A percentile compares a stretch with the other conserved stretches of the same genome.
Conservation (phyloP, 2,888 invertebrate genomes). For the Priocnemis perturbator region DNA sequence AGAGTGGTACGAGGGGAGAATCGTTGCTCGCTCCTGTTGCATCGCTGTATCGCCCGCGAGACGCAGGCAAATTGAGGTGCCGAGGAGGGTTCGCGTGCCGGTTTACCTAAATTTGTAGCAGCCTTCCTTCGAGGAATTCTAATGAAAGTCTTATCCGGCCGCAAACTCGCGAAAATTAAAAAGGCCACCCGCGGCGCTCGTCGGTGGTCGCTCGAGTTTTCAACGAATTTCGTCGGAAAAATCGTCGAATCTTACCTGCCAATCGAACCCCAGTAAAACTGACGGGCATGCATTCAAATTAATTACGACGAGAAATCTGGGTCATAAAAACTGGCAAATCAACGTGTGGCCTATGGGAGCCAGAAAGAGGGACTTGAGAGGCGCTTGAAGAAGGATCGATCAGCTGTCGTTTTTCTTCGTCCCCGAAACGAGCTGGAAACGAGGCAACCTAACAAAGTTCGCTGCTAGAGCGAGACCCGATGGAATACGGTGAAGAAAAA, state of each 20-base stretch:
- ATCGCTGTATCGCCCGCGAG: constrained; percentile 5
- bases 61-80: constrained; percentile 8
- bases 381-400: no score
- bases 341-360: no score
- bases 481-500: no score
- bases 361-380: no score
- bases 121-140: constrained; percentile 1
- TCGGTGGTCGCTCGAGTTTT: not conserved
- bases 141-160: constrained; percentile 3
- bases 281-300: no score
- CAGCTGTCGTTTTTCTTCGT: no score
- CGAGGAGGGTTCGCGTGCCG: constrained; percentile 11
- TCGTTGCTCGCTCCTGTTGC: constrained; percentile 27
- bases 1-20: constrained; percentile 30
- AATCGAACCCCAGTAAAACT: not conserved
- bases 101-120: constrained; percentile 9
- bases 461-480: not conserved
- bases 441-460: not conserved
- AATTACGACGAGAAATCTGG: no score
- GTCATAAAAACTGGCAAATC: no score
- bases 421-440: no score
- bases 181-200: not conserved
- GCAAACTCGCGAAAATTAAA: not conserved
- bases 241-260: not conserved
- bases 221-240: not conserved